These are phyloP conservation scores for Agrochola litura DNA, from an alignment of 2,888 invertebrate genomes.

Conservation along the genomic window DNA sequence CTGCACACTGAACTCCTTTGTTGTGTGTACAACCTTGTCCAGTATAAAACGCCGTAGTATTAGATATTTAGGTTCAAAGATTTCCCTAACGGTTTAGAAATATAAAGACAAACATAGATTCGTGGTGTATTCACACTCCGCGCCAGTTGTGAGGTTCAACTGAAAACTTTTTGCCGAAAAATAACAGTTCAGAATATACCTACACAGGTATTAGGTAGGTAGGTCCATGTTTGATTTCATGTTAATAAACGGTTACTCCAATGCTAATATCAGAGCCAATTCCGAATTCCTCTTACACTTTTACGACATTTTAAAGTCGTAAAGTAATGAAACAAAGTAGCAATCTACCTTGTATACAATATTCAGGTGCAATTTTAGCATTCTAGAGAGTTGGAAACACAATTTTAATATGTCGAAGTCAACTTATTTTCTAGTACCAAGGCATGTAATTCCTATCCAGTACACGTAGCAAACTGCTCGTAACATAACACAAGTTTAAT, in stretches of 20 bases:
- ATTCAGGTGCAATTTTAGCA: constrained; percentile 31
- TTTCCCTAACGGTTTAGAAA: constrained; percentile 51
- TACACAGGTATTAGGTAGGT: background rate
- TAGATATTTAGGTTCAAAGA: constrained; percentile 55
- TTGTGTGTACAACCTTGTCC: constrained; percentile 25
- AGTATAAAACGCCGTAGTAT: constrained; percentile 45
- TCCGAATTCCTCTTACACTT: constrained; percentile 1
- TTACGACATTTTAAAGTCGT: constrained; percentile 11
- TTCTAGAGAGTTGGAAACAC: constrained; percentile 34
- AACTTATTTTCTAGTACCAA: constrained; percentile 32
- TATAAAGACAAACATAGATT: constrained; percentile 41
- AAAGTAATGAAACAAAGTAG: constrained; percentile 36
- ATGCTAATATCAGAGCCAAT: background rate
- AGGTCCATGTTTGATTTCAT: background rate
- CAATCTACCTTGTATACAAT: constrained; percentile 13
- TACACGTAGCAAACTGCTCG: constrained; percentile 61
- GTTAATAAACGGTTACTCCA: background rate
- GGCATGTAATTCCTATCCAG: constrained; percentile 50
- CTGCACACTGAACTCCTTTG: constrained; percentile 14
- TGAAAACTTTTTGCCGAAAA: constrained; percentile 7
- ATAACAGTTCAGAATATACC: background rate
- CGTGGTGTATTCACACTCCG: constrained; percentile 21
- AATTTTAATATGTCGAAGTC: constrained; percentile 26
- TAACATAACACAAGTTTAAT: constrained; percentile 66
- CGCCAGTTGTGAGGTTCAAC: constrained; percentile 12